Conservation (phyloP, 2,888 invertebrate genomes). For the Acrobasis suavella region DNA sequence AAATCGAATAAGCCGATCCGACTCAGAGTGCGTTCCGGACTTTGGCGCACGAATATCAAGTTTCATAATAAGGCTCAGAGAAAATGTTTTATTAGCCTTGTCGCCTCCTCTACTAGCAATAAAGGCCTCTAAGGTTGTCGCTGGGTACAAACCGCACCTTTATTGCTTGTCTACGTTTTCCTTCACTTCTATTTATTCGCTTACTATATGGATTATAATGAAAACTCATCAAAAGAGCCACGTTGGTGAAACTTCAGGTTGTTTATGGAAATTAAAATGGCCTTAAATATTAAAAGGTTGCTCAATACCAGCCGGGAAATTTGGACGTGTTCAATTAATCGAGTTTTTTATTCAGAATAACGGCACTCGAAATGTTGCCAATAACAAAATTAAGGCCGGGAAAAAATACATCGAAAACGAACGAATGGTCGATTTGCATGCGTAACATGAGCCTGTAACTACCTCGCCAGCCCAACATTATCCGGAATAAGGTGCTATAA, state of each 20-base stretch:
- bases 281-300: slow-evolving; percentile 17
- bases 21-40: slow-evolving; percentile 44
- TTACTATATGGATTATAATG: not conserved
- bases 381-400: slow-evolving; percentile 57
- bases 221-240: not conserved
- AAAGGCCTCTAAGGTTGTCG: slow-evolving; percentile 50
- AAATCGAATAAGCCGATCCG: slow-evolving; percentile 47
- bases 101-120: slow-evolving; percentile 49
- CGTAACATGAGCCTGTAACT: slow-evolving; percentile 60
- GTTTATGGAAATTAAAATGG: slow-evolving; percentile 13
- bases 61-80: slow-evolving; percentile 52
- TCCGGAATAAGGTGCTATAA: slow-evolving; percentile 57
- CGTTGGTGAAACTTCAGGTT: not conserved
- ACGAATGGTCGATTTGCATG: slow-evolving; percentile 63
- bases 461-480: slow-evolving; percentile 56
- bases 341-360: slow-evolving; percentile 37
- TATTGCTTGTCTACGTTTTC: slow-evolving; percentile 52
- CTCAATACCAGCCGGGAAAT: slow-evolving; percentile 18
- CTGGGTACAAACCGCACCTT: slow-evolving; percentile 45
- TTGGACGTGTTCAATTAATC: slow-evolving; percentile 28
- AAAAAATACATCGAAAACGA: slow-evolving; percentile 46
- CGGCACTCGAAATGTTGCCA: slow-evolving; percentile 45
- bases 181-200: slow-evolving; percentile 14
- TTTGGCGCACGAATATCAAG: slow-evolving; percentile 51
- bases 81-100: slow-evolving; percentile 57